Evolutionary conservation across 1,140 invertebrate genomes (phyloP), one percentile per base, ranked within the genome.

Genomic region (Conopomorpha cramerella): DNA sequence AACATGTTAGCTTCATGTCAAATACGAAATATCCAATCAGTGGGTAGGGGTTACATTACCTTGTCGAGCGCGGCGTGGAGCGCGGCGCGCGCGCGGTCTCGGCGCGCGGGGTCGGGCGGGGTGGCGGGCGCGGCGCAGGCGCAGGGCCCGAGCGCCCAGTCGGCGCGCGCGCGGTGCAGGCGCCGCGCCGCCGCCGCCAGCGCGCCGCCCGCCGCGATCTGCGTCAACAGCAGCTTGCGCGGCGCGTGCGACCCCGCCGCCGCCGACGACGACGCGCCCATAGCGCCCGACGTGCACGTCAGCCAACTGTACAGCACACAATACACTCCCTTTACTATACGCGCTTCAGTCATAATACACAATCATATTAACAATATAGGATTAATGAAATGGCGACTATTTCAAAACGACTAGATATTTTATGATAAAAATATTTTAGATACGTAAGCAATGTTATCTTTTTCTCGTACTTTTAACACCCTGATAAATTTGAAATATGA

Each of bases 121-220:
- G 45, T 14, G 30, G 45, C 16, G 55, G 12, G 51, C 10, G 80
- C 29, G 57, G 66, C 93, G 93, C 30, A 82, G 80, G 61, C 92
- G 96, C 88, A 86, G 30, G 91, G 84, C 8, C 86, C 82, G 47
- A 96, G 89, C 38, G 85, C 82, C 86, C 88, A 95, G 39, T 88
- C 79, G 0, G 84, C 76, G 0, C 94, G 82, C 37, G 89, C 82
- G 14, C 89, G 84, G 70, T 97, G 95, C 11, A 94, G 76, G 32
- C 87, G 79, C 19, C 85, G 78, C 0, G 89, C 89, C 1, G 96
- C 76, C 33, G 87, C 84, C 45, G 84, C 77, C 4, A 97, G 74
- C 18, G 90, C 88, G 67, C 94, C 89, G 15, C 90, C 91, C 11
- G 95, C 92, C 43, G 97, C 96, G 14, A 98, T 97, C 77, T 98